These are phyloP conservation scores for Malacoctenus gilli DNA, from an alignment of 2,797 vertebrate genomes.

Conservation along the genomic window DNA sequence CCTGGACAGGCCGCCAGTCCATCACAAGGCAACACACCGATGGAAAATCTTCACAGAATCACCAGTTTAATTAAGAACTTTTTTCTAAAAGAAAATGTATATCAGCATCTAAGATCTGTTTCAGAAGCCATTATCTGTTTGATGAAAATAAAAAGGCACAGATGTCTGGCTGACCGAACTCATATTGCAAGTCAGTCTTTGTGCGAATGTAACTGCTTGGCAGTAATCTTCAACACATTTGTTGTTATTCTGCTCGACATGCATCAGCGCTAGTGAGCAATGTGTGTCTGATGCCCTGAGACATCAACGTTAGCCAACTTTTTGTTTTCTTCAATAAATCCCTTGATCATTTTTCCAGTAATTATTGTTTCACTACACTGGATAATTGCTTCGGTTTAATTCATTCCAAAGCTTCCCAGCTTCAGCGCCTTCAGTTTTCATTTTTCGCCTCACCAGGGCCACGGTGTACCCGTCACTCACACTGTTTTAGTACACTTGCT, in stretches of 20 bases:
- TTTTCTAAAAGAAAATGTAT: background rate
- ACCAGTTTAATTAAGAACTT: no score
- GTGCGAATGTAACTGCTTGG: slow-evolving; percentile 7
- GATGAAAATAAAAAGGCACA: slow-evolving; percentile 1
- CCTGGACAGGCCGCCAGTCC: no score
- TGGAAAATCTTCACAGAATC: no score
- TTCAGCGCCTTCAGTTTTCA: slow-evolving; percentile 33
- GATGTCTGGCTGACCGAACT: slow-evolving; percentile 7
- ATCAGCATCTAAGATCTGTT: background rate
- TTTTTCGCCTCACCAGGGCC: slow-evolving; percentile 7
- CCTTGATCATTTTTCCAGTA: slow-evolving; percentile 46
- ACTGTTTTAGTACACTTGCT: slow-evolving; percentile 37
- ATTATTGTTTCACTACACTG: slow-evolving; percentile 41
- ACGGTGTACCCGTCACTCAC: slow-evolving; percentile 37
- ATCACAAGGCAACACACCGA: no score
- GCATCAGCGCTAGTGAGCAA: slow-evolving; percentile 13
- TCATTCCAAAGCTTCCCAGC: slow-evolving; percentile 38
- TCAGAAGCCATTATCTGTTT: background rate
- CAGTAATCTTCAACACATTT: slow-evolving; percentile 25
- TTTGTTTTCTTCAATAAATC: slow-evolving; percentile 57
- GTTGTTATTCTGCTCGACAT: slow-evolving; percentile 31
- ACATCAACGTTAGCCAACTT: slow-evolving; percentile 29
- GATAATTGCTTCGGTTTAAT: slow-evolving; percentile 58
- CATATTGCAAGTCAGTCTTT: slow-evolving; percentile 16
- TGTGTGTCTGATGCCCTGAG: slow-evolving; percentile 31